These are phyloP conservation scores for Bungarus multicinctus DNA, from an alignment of 2,113 vertebrate species.

Conservation along the genomic window DNA sequence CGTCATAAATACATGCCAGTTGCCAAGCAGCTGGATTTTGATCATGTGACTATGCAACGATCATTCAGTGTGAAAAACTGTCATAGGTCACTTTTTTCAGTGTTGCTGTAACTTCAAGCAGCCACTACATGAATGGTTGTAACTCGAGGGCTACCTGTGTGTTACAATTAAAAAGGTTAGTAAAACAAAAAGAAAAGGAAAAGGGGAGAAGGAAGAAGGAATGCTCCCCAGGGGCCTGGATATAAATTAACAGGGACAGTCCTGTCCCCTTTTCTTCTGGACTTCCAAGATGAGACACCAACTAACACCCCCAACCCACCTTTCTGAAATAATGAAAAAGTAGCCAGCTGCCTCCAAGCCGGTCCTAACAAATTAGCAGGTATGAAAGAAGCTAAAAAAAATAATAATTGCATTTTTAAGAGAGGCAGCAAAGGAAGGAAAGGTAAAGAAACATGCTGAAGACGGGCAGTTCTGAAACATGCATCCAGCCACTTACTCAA, in stretches of 20 bases:
- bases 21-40: neutral
- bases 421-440: neutral
- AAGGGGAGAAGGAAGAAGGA: neutral
- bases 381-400: neutral
- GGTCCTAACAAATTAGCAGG: neutral
- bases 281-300: neutral
- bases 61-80: neutral
- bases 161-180: neutral
- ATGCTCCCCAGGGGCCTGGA: neutral
- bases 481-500: slow-evolving; percentile 79
- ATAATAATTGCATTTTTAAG: slow-evolving; percentile 9
- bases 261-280: neutral
- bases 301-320: neutral
- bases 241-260: neutral
- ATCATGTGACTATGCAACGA: neutral
- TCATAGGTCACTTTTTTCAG: neutral
- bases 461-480: neutral
- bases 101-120: neutral
- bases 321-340: neutral
- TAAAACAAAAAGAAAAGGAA: neutral
- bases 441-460: neutral
- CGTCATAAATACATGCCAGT: neutral
- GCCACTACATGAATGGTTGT: neutral
- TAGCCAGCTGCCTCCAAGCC: neutral
- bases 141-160: neutral